phyloP scores from a whole-genome alignment of 2,797 vertebrate genomes.

The Botia kubotai region DNA sequence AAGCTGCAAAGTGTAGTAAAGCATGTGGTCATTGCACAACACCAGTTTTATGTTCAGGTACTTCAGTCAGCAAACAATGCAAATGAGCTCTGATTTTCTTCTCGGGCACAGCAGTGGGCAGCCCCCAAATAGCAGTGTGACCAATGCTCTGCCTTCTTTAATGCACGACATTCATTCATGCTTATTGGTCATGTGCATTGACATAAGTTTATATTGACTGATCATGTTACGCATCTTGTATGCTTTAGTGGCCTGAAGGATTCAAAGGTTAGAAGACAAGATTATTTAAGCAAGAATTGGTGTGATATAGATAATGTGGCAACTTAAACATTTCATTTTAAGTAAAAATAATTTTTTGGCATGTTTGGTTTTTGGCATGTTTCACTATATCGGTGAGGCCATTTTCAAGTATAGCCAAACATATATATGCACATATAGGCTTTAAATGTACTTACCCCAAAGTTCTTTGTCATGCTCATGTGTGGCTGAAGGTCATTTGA shows the following conservation, averaged over 20 bases:
- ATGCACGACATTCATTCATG: constrained; percentile 38
- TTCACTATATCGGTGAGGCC: constrained; percentile 33
- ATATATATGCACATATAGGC: too few species aligned
- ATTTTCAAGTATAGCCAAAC: constrained; percentile 19
- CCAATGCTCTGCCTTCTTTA: constrained; percentile 47
- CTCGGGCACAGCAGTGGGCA: constrained; percentile 57
- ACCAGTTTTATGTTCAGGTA: constrained; percentile 43
- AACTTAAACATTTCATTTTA: too few species aligned
- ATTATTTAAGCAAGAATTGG: too few species aligned
- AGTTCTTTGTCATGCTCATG: too few species aligned
- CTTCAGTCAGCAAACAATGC: constrained; percentile 65
- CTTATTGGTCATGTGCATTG: constrained; percentile 51
- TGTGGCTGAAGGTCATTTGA: too few species aligned
- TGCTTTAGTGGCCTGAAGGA: constrained; percentile 55
- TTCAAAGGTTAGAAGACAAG: constrained; percentile 67
- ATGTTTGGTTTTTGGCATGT: too few species aligned
- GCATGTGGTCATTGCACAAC: constrained; percentile 25
- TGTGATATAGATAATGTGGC: too few species aligned
- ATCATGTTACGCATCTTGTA: constrained; percentile 69
- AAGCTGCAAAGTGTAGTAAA: constrained; percentile 69
- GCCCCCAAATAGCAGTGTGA: constrained; percentile 58
- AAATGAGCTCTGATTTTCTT: constrained; percentile 70
- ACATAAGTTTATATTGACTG: constrained; percentile 69
- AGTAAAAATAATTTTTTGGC: too few species aligned
- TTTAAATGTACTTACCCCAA: too few species aligned